These are phyloP conservation scores for Sylvicapra grimmia DNA, from an alignment of 2,113 vertebrate genomes.

Conservation along the genomic window DNA sequence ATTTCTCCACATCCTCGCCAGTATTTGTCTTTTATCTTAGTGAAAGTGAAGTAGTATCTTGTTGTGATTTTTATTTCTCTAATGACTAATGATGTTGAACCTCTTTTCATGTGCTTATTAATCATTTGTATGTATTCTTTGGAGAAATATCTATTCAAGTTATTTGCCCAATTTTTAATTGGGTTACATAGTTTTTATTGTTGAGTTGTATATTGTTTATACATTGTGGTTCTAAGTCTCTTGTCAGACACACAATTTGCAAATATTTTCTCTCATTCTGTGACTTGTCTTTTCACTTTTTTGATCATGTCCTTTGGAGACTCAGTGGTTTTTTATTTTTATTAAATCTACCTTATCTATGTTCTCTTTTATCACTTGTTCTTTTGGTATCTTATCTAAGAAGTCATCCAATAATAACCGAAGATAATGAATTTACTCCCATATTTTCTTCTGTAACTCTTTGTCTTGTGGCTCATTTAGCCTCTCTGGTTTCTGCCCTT, in stretches of 20 bases:
- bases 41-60: neutral
- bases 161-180: neutral
- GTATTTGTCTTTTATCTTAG: neutral
- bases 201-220: neutral
- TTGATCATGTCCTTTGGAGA: neutral
- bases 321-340: neutral
- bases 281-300: neutral
- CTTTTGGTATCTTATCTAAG: neutral
- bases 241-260: neutral
- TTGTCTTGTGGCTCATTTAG: neutral
- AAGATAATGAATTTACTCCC: neutral
- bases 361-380: neutral
- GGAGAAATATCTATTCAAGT: neutral
- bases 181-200: neutral
- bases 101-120: neutral
- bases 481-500: neutral
- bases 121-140: neutral
- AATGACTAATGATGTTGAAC: neutral
- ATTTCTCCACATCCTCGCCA: neutral
- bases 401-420: neutral
- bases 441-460: conserved; percentile 12
- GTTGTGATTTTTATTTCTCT: conserved; percentile 21
- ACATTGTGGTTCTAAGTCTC: neutral
- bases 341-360: neutral
- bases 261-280: neutral